Base-by-base conservation (phyloP, 2,113 vertebrate species). In the Lepus americanus region DNA sequence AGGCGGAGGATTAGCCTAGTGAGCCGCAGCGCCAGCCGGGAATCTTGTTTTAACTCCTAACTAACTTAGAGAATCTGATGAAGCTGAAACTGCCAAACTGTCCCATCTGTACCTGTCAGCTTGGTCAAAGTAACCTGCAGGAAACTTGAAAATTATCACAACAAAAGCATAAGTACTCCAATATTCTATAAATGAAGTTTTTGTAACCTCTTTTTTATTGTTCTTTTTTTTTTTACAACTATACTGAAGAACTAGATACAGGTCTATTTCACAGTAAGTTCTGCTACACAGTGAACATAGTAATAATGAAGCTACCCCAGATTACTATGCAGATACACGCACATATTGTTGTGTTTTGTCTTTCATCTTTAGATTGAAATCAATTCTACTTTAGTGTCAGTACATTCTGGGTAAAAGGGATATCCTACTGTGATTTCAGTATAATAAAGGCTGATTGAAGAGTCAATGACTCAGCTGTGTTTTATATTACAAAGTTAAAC, bases 391-490 rank as follows among this genome's bases (percentile, higher is more conserved):
- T 97, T 97, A 97, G 59, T 97, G 96, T 97, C 92, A 94, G 77
- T 97, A 82, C 29, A 96, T 96, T 95, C 93, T 96, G 94, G 94
- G 83, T 69, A 95, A 87, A 95, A 97, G 91, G 95, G 94, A 96
- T 97, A 97, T 59, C 97, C 95, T 96, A 96, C 97, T 6, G 63
- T 0, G 79, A 96, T 95, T 98, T 97, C 94, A 92, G 79, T 90
- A 98, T 97, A 98, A 98, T 98, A 96, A 97, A 97, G 78, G 31
- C 95, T 98, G 97, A 98, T 98, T 98, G 97, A 98, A 98, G 95
- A 97, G 97, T 98, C 96, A 97, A 59, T 94, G 98, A 97, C 97
- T 98, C 97, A 97, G 90, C 94, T 97, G 87, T 97, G 90, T 97
- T 98, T 98, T 97, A 67, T 96, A 94, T 91, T 97, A 79, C 80